A percentile compares a stretch with the other conserved stretches of the same genome.
Evolutionary conservation across 2,888 invertebrate species (phyloP).

Genomic region (Myopa tessellatipennis): DNA sequence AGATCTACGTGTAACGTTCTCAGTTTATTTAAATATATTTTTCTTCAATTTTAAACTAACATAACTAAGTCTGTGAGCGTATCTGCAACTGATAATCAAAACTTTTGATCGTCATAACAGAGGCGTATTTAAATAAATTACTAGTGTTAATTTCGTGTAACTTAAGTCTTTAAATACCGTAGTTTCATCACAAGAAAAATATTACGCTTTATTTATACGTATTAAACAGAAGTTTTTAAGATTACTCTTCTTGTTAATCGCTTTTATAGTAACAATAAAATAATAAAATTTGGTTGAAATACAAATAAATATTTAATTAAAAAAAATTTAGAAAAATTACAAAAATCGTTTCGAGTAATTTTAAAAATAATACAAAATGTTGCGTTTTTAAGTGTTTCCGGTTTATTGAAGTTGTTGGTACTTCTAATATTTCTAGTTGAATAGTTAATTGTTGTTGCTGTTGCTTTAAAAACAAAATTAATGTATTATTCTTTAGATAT

Average conservation of each 20-base stretch:
- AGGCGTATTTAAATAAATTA: not conserved
- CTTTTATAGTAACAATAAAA: not conserved
- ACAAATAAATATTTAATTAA: constrained; percentile 38
- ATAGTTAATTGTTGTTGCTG: not conserved
- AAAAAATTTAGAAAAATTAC: constrained; percentile 33
- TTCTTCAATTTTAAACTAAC: not conserved
- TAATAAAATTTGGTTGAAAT: constrained; percentile 12
- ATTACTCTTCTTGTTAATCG: not conserved
- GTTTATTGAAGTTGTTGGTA: not conserved
- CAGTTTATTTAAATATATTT: constrained; percentile 1
- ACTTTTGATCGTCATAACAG: not conserved
- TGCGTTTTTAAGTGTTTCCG: constrained; percentile 39
- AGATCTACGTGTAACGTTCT: constrained; percentile 4
- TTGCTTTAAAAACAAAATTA: not conserved
- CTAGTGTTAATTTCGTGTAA: not conserved
- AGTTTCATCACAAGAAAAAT: not conserved
- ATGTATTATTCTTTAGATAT: not conserved
- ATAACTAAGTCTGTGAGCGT: constrained; percentile 11
- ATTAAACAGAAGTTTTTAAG: not conserved
- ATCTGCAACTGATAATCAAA: constrained; percentile 13
- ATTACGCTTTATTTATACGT: not conserved
- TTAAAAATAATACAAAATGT: constrained; percentile 44
- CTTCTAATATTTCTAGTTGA: not conserved
- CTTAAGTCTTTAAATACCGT: not conserved
- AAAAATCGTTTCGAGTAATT: constrained; percentile 39